Evolutionary conservation across 2,113 vertebrate genomes (phyloP).

Genomic region (Tragelaphus scriptus): DNA sequence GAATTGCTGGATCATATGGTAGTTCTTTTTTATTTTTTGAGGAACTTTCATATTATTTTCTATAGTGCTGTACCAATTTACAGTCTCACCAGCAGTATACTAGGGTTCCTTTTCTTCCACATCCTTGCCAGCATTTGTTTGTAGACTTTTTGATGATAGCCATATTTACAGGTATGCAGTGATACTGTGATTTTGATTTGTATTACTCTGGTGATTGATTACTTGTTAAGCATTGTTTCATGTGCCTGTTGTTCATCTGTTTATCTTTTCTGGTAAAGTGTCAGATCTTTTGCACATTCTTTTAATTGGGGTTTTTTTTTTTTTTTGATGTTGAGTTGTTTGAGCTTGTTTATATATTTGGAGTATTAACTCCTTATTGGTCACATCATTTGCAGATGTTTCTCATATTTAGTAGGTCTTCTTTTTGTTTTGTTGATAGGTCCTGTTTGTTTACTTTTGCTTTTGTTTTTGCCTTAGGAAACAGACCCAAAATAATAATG

Average conservation of each 20-base stretch:
- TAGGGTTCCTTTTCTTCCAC: not conserved
- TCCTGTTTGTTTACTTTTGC: not conserved
- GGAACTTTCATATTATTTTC: not conserved
- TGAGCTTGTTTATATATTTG: not conserved
- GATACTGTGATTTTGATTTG: not conserved
- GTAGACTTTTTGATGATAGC: not conserved
- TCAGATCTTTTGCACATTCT: not conserved
- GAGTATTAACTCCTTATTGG: not conserved
- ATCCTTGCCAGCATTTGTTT: not conserved
- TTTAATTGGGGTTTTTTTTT: not conserved
- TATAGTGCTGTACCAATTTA: not conserved
- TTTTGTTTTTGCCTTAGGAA: not conserved
- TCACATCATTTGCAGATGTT: not conserved
- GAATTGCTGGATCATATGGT: not conserved
- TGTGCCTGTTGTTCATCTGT: not conserved
- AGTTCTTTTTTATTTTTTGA: not conserved
- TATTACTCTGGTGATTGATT: not conserved
- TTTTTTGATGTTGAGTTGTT: not conserved
- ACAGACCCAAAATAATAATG: not conserved
- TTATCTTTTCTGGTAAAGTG: not conserved
- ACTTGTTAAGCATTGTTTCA: not conserved
- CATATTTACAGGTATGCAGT: not conserved
- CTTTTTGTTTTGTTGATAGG: not conserved
- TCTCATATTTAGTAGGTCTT: not conserved
- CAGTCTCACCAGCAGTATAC: not conserved